Conservation (phyloP, 2,888 invertebrate genomes). For the Agapetus fuscipes region DNA sequence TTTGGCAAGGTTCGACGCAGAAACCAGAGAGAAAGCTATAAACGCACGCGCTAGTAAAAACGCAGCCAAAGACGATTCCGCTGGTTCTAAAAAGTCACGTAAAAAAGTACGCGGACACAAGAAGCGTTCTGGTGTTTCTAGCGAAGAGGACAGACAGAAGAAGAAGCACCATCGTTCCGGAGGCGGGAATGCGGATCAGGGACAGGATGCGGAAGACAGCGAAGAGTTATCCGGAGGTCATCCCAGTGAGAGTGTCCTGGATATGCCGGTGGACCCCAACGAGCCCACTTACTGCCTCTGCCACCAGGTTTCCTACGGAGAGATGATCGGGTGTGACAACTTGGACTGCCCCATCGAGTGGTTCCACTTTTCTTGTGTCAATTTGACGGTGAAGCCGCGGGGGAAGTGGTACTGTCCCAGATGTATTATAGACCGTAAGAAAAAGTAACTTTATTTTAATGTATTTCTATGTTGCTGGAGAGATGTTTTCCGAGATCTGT, state of each 20-base stretch:
- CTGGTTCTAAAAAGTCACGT: conserved; percentile 42
- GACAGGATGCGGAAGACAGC: conserved; percentile 31
- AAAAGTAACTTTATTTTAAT: too few species aligned
- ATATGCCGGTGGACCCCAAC: conserved; percentile 92
- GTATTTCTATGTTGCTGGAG: too few species aligned
- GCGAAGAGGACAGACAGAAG: conserved; percentile 39
- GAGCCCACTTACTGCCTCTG: conserved; percentile 89
- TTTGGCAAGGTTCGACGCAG: conserved; percentile 73
- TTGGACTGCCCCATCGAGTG: conserved; percentile 79
- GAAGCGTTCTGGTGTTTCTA: conserved; percentile 23
- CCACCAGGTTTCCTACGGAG: conserved; percentile 87
- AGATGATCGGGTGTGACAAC: conserved; percentile 95
- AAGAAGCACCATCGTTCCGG: conserved; percentile 11
- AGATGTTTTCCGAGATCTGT: too few species aligned
- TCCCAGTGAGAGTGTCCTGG: conserved; percentile 81
- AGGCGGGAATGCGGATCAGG: conserved; percentile 7
- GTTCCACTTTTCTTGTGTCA: conserved; percentile 91
- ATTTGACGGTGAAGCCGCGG: conserved; percentile 77
- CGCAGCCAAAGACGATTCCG: conserved; percentile 33
- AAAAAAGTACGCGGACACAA: conserved; percentile 32
- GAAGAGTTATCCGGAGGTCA: conserved; percentile 51
- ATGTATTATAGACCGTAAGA: conserved; percentile 57
- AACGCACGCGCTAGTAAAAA: conserved; percentile 57
- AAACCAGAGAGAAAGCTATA: conserved; percentile 75
- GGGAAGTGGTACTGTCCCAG: conserved; percentile 87